Evolutionary conservation across 1,140 invertebrate genomes (phyloP), one percentile per base, ranked within the genome.

Genomic region (Temnothorax longispinosus): DNA sequence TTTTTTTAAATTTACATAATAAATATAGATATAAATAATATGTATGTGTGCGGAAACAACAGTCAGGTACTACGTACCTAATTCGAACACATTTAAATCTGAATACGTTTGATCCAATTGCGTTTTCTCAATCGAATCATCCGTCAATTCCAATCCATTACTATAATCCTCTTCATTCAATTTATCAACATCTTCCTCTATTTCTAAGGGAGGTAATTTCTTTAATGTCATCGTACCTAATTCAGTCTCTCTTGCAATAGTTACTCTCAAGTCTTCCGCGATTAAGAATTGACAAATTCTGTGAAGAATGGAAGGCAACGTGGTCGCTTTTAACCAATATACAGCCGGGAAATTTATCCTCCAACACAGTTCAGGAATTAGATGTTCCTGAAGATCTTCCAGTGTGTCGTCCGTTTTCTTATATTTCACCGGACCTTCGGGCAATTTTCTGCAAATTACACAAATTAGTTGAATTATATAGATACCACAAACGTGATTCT

Each of bases 361-460:
- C 38, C 97, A 96, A 94, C 99, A 99, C 50, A 99, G 96, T 95
- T 99, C 99, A 0, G 99, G 99, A 56, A 99, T 96, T 13, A 99
- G 96, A 89, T 98, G 97, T 92, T 98, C 98, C 86, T 97, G 97
- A 86, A 97, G 95, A 74, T 96, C 96, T 71, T 97, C 95, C 15
- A 90, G 86, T 0, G 89, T 44, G 3, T 81, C 87, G 58, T 96
- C 96, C 60, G 96, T 95, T 76, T 95, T 91, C 91, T 96, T 96
- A 44, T 94, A 93, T 88, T 95, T 95, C 32, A 86, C 88, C 6
- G 89, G 54, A n/a, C 87, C 81, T n/a, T 62, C 11, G 18, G 90
- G 91, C 11, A 92, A 77, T 4, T 88, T 90, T 54, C 95, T 96
- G 18, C 90, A 85, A 88, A 21, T 15, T 54, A 47, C 18, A 50